Evolutionary conservation across 2,797 vertebrate species (phyloP), one percentile per base, ranked within the genome.

Genomic region (Peromyscus aztecus): DNA sequence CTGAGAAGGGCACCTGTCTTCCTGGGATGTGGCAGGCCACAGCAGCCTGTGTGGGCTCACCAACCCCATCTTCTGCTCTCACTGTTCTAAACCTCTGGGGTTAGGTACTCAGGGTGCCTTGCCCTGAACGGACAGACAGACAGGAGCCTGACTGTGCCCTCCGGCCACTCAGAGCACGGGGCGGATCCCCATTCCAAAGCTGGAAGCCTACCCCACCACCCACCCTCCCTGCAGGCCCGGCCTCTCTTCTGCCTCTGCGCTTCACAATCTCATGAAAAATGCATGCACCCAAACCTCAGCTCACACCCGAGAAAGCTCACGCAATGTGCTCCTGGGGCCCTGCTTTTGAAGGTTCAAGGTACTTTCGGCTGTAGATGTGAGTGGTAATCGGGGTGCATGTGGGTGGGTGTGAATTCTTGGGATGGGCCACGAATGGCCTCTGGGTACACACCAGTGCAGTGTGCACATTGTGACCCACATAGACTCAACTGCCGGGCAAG

Each of bases 261-360:
- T 90, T 94, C 37, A 24, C 1, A 49, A 94, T 67, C 73, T 97
- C 97, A 93, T 98, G 95, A 96, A 98, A 97, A 94, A 96, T 97
- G 97, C 97, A 98, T 96, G 97, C 29, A 4, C 93, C 91, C 91
- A 90, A 94, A 96, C 91, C 94, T 97, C 95, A 89, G 95, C 92
- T 97, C 96, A 94, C 77, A 95, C 80, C 80, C 0, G 4, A 89
- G 75, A 89, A 97, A 91, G 83, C 73, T 81, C 82, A 40, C 59
- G 69, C 46, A 1, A 0, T 43, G 91, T 55, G 5, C 91, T 96
- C 83, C 86, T 63, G 82, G 65, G 91, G 83, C 90, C 92, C 91
- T 83, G 94, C 83, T 85, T 96, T 95, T 95, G 96, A 97, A 97
- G 95, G 92, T 89, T 95, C 92, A 16, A 95, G 43, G 55, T 78